Evolutionary conservation across 2,113 vertebrate species (phyloP).

Genomic region (cat (Felis catus)): F.catus_Fca126_mat1.0 CM031419.1:66935501-66936000

Average conservation of each 20-base stretch:
- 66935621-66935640: not conserved
- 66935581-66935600: not conserved
- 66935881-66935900: not conserved
- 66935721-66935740: too few relatives aligned
- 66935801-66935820: not conserved
- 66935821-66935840: not conserved
- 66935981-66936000: conserved; percentile 23
- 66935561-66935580: not conserved
- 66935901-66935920: not conserved
- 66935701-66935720: not conserved
- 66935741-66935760: not conserved
- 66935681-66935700: not conserved
- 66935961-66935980: not conserved
- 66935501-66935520: not conserved
- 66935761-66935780: not conserved
- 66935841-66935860: not conserved
- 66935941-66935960: not conserved
- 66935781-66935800: not conserved
- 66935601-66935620: not conserved
- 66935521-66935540: not conserved
- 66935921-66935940: not conserved
- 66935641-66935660: not conserved
- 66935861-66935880: not conserved
- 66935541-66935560: not conserved
- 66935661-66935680: not conserved